A percentile compares a stretch with the other conserved stretches of the same genome.
Conservation (phyloP, 2,888 invertebrate genomes). For the Lepidochrysops patricia region DNA sequence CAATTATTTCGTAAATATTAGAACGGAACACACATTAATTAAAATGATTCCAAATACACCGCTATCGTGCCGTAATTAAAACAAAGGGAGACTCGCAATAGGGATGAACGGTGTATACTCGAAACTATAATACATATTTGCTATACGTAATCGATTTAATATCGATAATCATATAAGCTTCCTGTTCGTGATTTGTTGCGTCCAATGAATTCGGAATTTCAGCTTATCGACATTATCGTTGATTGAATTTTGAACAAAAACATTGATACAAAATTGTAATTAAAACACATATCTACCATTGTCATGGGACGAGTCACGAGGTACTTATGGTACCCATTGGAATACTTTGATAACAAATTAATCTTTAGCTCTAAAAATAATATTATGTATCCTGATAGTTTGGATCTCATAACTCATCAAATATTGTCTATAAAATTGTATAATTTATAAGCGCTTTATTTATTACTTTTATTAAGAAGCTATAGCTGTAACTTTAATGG, state of each 20-base stretch:
- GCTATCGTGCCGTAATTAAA: constrained; percentile 68
- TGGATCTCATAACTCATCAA: no score
- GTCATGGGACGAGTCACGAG: no score
- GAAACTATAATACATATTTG: constrained; percentile 8
- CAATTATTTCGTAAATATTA: constrained; percentile 47
- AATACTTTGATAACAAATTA: no score
- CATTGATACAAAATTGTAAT: not conserved
- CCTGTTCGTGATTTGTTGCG: not conserved
- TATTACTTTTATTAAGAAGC: no score
- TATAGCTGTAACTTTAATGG: no score
- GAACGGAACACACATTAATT: constrained; percentile 62
- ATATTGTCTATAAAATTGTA: no score
- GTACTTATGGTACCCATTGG: no score
- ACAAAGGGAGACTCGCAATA: constrained; percentile 55
- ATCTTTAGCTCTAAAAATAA: no score
- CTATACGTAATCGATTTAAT: constrained; percentile 10
- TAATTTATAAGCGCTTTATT: no score
- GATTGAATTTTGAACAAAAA: not conserved
- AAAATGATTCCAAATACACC: constrained; percentile 66
- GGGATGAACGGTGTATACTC: constrained; percentile 7
- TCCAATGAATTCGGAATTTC: not conserved
- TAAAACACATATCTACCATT: no score
- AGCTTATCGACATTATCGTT: not conserved
- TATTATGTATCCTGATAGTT: no score
- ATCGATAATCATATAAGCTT: constrained; percentile 8